Evolutionary conservation across 2,113 vertebrate genomes (phyloP), one percentile per base, ranked within the genome.

Genomic region (Ptyas mucosa): DNA sequence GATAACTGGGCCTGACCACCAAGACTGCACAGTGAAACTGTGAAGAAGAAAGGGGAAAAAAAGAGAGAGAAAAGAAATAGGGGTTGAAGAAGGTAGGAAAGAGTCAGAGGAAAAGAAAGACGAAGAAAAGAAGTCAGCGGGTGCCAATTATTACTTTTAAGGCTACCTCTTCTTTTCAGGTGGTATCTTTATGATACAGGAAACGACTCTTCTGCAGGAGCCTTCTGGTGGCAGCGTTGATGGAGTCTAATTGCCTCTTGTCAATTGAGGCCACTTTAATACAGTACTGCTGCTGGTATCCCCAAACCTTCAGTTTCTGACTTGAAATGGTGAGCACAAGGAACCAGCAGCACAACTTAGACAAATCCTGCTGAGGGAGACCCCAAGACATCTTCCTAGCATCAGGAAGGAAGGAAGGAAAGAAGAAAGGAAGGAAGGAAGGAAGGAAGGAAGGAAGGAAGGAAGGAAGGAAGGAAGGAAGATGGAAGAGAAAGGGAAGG

Each of bases 1-100:
- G 26, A 57, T 81, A 91, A 91, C 90, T 26, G 86, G 86, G 86
- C 51, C 86, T 91, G 93, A 85, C 90, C 57, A 53, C 5, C 85
- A 49, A 39, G 86, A 52, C 52, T 46, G 12, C 34, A 49, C 10
- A 24, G 14, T 1, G 39, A 57, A 64, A 46, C 52, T 15, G 89
- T 14, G 7, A 51, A 88, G 23, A 57, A 43, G 24, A 14, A 46
- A 2, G 3, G 15, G 12, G 39, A n/a, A 3, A 4, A 2, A 6
- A 7, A 3, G 8, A 8, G 8, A 46, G 3, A 14, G 3, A 57
- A 26, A 26, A 49, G 11, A 64, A 64, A 12, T 1, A 3, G 39
- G n/a, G 26, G 15, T 34, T 34, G 52, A 10, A 87, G 53, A 43
- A 26, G 11, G 20, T 21, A 55, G 12, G n/a, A 43, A 58, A 39